Conservation (phyloP, 2,113 vertebrate species). For the Octodon degus region DNA sequence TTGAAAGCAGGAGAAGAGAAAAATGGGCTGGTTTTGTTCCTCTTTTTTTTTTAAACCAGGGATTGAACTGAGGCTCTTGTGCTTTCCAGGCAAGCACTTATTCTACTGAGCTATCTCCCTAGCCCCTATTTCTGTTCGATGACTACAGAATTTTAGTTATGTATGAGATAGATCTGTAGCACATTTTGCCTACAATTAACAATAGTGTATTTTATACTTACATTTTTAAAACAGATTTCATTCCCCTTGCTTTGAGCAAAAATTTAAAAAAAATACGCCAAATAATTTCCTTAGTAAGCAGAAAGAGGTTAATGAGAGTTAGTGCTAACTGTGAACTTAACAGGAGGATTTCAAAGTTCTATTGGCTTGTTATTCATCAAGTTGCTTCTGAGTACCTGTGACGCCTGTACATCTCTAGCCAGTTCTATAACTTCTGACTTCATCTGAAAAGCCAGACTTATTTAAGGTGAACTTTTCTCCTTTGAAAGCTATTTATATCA, state of each 20-base stretch:
- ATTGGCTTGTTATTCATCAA: background rate
- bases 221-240: background rate
- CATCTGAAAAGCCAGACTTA: background rate
- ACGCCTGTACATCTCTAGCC: background rate
- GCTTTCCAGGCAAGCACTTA: too few relatives aligned
- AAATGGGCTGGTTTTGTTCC: background rate
- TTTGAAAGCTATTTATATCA: background rate
- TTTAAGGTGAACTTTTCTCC: background rate
- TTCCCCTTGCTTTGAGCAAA: background rate
- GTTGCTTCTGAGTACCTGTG: background rate
- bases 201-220: background rate
- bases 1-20: accelerated
- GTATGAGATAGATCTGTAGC: background rate
- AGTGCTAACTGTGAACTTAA: background rate
- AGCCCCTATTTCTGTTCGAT: background rate
- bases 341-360: background rate
- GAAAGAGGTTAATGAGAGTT: background rate
- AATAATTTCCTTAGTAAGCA: background rate
- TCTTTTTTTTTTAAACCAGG: too few relatives aligned
- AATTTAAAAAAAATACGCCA: background rate
- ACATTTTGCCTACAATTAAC: background rate
- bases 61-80: too few relatives aligned
- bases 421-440: background rate
- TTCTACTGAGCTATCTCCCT: too few relatives aligned
- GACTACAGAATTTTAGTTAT: background rate